phyloP scores from a whole-genome alignment of 1,140 invertebrate genomes.

The Apis florea region DNA sequence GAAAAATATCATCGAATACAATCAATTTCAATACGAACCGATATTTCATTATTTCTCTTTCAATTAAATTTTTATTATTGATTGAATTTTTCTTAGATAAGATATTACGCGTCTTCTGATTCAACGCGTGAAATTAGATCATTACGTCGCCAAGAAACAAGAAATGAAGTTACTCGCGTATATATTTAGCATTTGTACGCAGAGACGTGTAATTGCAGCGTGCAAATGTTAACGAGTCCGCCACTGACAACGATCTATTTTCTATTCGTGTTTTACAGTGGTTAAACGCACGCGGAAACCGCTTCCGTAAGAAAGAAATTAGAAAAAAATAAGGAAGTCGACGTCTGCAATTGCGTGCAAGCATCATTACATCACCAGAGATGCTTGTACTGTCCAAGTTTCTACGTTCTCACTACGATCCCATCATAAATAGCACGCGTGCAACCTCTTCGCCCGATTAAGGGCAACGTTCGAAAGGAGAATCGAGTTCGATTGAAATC shows the following conservation, averaged over 20 bases:
- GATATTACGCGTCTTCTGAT: not conserved
- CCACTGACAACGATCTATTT: conserved; percentile 35
- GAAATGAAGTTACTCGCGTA: not conserved
- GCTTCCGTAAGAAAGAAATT: conserved; percentile 61
- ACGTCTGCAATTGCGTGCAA: conserved; percentile 31
- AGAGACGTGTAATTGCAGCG: not conserved
- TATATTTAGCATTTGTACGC: not conserved
- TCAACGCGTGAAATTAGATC: not conserved
- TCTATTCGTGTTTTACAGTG: conserved; percentile 38
- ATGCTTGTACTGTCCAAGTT: conserved; percentile 44
- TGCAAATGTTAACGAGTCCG: conserved; percentile 11
- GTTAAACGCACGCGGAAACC: conserved; percentile 45
- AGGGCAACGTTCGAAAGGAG: not conserved
- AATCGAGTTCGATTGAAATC: not conserved
- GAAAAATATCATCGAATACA: no score
- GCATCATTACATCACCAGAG: conserved; percentile 56
- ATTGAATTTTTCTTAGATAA: not conserved
- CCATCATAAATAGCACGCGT: conserved; percentile 24
- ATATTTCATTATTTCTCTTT: not conserved
- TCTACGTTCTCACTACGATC: conserved; percentile 52
- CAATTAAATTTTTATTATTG: not conserved
- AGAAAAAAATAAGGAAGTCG: conserved; percentile 60
- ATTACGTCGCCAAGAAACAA: not conserved
- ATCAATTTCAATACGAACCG: no score
- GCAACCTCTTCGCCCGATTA: not conserved